These are phyloP conservation scores for Oreohelix idahoensis DNA, from an alignment of 1,140 invertebrate species.

Conservation along the genomic window DNA sequence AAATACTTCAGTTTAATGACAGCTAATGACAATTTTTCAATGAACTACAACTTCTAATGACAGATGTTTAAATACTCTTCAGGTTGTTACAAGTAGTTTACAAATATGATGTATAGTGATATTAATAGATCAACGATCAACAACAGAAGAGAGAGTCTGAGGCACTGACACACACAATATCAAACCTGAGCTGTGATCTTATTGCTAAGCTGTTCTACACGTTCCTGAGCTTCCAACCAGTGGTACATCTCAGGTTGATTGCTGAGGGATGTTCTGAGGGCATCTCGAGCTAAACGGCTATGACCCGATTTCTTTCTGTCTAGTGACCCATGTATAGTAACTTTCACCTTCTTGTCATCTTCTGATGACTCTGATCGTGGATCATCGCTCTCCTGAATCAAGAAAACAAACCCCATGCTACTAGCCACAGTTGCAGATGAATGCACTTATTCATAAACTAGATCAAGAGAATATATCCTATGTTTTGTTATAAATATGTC, in stretches of 20 bases:
- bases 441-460: too few species aligned
- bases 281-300: slow-evolving; percentile 75
- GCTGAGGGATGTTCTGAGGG: slow-evolving; percentile 86
- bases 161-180: background rate
- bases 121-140: too few species aligned
- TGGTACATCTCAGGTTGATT: slow-evolving; percentile 78
- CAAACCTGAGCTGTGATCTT: slow-evolving; percentile 10
- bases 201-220: slow-evolving; percentile 67
- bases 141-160: too few species aligned
- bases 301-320: slow-evolving; percentile 58
- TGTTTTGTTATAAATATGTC: too few species aligned
- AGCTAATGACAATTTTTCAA: too few species aligned
- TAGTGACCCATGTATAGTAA: slow-evolving; percentile 48
- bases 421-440: too few species aligned
- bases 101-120: too few species aligned
- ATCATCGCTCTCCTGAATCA: slow-evolving; percentile 49
- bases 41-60: too few species aligned
- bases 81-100: too few species aligned
- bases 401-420: background rate
- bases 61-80: too few species aligned
- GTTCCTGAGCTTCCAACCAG: slow-evolving; percentile 89
- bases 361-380: slow-evolving; percentile 50
- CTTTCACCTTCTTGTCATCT: slow-evolving; percentile 41
- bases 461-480: too few species aligned
- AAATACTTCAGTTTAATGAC: too few species aligned